Evolutionary conservation across 2,888 invertebrate genomes (phyloP), one percentile per base, ranked within the genome.

Genomic region (Corbicula japonica): DNA sequence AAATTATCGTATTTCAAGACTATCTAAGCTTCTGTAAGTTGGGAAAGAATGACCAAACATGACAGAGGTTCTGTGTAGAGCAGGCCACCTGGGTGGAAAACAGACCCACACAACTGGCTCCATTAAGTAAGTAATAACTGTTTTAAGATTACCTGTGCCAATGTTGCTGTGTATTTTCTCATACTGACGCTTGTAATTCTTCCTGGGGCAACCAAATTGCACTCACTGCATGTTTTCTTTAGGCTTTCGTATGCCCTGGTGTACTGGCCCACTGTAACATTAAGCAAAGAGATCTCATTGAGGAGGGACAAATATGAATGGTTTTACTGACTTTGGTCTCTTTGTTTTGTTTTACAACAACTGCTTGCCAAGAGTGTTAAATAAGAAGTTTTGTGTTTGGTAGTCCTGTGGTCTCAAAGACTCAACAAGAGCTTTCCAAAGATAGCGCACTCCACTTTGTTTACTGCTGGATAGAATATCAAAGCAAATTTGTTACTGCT

Each of bases 101-200:
- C 41, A 12, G 15, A 15, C 8, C 10, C 8, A 15, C 8, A 38
- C 10, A 15, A 38, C 8, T 15, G 15, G 8, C 15, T 38, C 15
- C 41, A 12, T 8, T 38, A 15, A 38, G 41, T 38, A 15, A 8
- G 15, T 38, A 12, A 15, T 12, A 12, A 38, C 41, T 12, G 8
- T 6, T 21, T 15, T 6, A 6, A 54, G 2, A 15, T n/a, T 30
- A 56, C 34, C 34, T 60, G 60, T 2, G 38, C 15, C 1, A 60
- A 21, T 38, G 60, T 60, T 12, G 60, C 60, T 21, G 60, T 60
- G 23, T 38, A 60, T 23, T 60, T 60, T 1, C 60, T 15, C 60
- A 60, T 60, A 1, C 5, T 6, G 1, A 60, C 60, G 41, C 60
- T 60, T 1, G 60, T 60, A 8, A 60, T 60, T 26, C 38, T 60